Evolutionary conservation across 2,113 vertebrate genomes (phyloP).

Genomic region (rabbit (Oryctolagus cuniculus)): mOryCun1.1 NC_091443.1:31762001-31762500

Average conservation of each 20-base stretch:
- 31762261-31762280: not conserved
- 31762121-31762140: not conserved
- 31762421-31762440: too few relatives aligned
- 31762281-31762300: not conserved
- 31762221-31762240: not conserved
- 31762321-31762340: not conserved
- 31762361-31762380: conserved; percentile 15
- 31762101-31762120: conserved; percentile 2
- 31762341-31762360: not conserved
- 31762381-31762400: not conserved
- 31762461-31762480: too few relatives aligned
- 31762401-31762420: not conserved
- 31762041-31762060: not conserved
- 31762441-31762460: too few relatives aligned
- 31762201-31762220: not conserved
- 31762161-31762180: not conserved
- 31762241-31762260: not conserved
- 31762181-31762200: not conserved
- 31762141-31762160: conserved; percentile 33
- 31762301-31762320: not conserved
- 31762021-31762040: not conserved
- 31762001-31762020: too few relatives aligned
- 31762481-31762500: too few relatives aligned
- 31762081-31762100: not conserved
- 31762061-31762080: not conserved